Conservation (phyloP, 2,888 invertebrate species). For the Mantis religiosa region DNA sequence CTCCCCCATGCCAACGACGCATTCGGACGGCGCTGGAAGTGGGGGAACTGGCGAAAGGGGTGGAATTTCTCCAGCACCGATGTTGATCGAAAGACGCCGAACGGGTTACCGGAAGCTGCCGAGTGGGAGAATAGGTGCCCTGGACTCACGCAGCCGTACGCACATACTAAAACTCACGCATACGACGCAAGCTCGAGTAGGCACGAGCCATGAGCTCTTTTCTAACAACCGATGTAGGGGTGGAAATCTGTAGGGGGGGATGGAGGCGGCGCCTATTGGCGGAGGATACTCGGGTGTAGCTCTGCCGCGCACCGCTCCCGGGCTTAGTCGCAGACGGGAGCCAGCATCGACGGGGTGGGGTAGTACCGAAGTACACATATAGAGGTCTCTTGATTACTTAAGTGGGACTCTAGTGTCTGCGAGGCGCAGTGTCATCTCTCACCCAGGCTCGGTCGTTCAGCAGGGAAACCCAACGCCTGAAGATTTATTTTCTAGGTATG, state of each 20-base stretch:
- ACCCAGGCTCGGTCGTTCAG: background rate
- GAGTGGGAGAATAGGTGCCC: slow-evolving; percentile 4
- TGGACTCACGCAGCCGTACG: background rate
- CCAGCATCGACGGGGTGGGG: slow-evolving; percentile 22
- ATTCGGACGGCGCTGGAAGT: background rate
- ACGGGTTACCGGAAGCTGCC: slow-evolving; percentile 2
- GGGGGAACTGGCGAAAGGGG: background rate
- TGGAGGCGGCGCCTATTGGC: background rate
- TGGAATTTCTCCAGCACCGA: background rate
- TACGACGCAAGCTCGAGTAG: background rate
- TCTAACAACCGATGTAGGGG: background rate
- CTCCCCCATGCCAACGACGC: background rate
- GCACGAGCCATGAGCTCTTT: background rate
- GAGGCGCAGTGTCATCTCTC: background rate
- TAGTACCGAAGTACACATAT: background rate
- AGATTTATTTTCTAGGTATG: slow-evolving; percentile 9
- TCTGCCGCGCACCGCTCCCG: slow-evolving; percentile 27
- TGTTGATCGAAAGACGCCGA: background rate
- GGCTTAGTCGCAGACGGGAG: slow-evolving; percentile 29
- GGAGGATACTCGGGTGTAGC: slow-evolving; percentile 18
- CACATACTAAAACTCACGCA: background rate
- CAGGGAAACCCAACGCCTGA: background rate
- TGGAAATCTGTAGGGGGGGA: background rate
- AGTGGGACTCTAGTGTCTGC: background rate
- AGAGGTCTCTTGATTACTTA: background rate